A percentile compares a stretch with the other conserved stretches of the same genome.
Conservation (phyloP, 2,113 vertebrate species). For the Poeciliopsis occidentalis region DNA sequence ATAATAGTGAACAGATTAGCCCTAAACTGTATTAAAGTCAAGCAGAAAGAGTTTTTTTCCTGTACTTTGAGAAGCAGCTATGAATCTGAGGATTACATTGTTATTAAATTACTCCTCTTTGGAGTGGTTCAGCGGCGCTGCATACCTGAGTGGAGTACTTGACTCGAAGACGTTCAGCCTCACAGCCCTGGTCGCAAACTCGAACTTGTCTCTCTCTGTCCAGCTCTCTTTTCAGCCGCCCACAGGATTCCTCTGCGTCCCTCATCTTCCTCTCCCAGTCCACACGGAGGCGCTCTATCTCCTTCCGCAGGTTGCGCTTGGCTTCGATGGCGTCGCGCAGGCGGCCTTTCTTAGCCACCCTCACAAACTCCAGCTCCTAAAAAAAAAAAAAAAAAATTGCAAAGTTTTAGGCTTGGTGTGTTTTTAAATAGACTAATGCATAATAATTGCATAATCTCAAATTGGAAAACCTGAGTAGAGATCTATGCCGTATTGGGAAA, state of each 20-base stretch:
- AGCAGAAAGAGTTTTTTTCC: no score
- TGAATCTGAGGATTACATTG: no score
- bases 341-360: slow-evolving; percentile 95
- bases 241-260: slow-evolving; percentile 89
- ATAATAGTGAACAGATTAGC: no score
- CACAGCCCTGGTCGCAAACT: slow-evolving; percentile 93
- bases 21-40: no score
- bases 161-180: slow-evolving; percentile 88
- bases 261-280: slow-evolving; percentile 96
- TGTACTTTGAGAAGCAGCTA: not conserved
- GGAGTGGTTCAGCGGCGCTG: not conserved
- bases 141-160: slow-evolving; percentile 94
- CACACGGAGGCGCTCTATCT: slow-evolving; percentile 90
- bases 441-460: no score
- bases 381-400: not conserved
- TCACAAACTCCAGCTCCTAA: slow-evolving; percentile 94
- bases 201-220: slow-evolving; percentile 90
- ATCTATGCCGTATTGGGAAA: no score
- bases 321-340: slow-evolving; percentile 94
- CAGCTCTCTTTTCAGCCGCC: slow-evolving; percentile 89
- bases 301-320: slow-evolving; percentile 92
- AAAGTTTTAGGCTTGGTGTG: not conserved
- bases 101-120: not conserved
- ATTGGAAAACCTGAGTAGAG: no score
- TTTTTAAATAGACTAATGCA: not conserved